Base-by-base conservation (phyloP, 2,797 vertebrate genomes). In the Microctenopoma lineatum region DNA sequence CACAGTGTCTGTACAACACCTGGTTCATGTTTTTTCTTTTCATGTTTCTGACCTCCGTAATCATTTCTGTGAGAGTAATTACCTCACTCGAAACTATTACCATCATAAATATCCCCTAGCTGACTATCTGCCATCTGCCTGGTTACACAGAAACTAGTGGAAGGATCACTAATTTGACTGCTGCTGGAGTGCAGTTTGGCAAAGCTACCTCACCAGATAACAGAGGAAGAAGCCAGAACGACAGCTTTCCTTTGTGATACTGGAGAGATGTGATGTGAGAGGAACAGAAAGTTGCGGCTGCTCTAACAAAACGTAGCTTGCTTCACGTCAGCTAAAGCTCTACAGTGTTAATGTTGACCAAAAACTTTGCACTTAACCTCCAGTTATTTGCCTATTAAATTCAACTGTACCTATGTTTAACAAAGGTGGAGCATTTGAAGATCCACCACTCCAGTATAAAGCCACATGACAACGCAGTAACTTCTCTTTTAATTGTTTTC, bases 171-270 rank as follows among this genome's bases (percentile, higher is more conserved):
- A 14, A n/a, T 7, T n/a, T 39, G 13, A 27, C 15, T 15, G 21
- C 16, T 6, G 44, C 1, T 36, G 7, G 4, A 18, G 1, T 4
- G 18, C 15, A 25, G 1, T 44, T n/a, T n/a, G 6, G 1, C 3
- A 27, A 2, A 69, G 21, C 6, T 62, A 45, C 26, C 18, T n/a
- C 41, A 9, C 32, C 26, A 44, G 4, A 14, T 2, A n/a, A 58
- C 25, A 54, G 25, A 61, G 75, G 75, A 79, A 76, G 60, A 38
- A 45, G 44, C 26, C 5, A 8, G 8, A 61, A 16, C 6, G 36
- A 7, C n/a, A 11, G 32, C 10, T 50, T 4, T 5, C 10, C 18
- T 34, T 10, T 46, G 10, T 52, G 39, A 41, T 3, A 27, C 9
- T 16, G 26, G 57, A 13, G 9, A 14, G 11, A 27, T 1, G 15